A percentile compares a stretch with the other conserved stretches of the same genome.
Conservation (phyloP, 1,140 invertebrate genomes). For the Lasioglossum albipes region DNA sequence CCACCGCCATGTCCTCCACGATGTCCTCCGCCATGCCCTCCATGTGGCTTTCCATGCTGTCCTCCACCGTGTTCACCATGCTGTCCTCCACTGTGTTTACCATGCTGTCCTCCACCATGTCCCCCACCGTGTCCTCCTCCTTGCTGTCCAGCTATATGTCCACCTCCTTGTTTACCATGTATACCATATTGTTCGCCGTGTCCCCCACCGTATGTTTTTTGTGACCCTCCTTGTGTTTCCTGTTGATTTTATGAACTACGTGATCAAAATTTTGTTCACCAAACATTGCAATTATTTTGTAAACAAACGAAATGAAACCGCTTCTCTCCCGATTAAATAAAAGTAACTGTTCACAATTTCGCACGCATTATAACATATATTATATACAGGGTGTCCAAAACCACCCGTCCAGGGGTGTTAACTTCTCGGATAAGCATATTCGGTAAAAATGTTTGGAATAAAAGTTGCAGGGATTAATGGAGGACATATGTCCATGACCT, state of each 20-base stretch:
- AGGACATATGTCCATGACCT: too few species aligned
- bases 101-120: constrained; percentile 10
- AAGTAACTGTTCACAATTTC: neutral
- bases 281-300: neutral
- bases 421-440: too few species aligned
- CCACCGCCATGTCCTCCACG: neutral
- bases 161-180: constrained; percentile 27
- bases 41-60: constrained; percentile 28
- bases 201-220: constrained; percentile 26
- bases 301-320: neutral
- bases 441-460: too few species aligned
- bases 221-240: neutral
- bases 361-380: too few species aligned
- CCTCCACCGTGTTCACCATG: constrained; percentile 27
- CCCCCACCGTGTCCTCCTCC: constrained; percentile 21
- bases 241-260: constrained; percentile 15
- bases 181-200: constrained; percentile 32
- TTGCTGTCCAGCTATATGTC: neutral
- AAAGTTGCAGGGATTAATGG: too few species aligned
- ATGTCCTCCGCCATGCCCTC: constrained; percentile 3
- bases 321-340: neutral
- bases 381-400: too few species aligned
- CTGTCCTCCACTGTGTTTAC: constrained; percentile 21
- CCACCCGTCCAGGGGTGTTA: too few species aligned
- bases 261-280: neutral